Evolutionary conservation across 1,140 invertebrate species (phyloP), one percentile per base, ranked within the genome.

Genomic region (Drosophila neocordata): DNA sequence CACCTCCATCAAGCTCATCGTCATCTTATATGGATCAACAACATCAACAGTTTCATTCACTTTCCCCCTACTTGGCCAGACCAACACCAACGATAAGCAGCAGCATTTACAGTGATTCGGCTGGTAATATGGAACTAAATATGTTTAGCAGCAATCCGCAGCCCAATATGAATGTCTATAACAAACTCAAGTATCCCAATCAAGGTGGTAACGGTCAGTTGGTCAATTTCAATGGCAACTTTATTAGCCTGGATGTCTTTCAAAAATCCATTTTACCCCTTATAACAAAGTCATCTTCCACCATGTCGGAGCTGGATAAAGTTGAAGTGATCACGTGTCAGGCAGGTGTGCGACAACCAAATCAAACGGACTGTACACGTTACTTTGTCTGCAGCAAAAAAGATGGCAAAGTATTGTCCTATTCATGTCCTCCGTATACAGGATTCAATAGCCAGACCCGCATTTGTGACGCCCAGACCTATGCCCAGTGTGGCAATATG

Each of bases 361-460:
- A 93, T 79, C 64, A 57, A 12, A 93, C 93, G 0, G 92, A 93
- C 57, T 93, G 93, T 51, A 91, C 81, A 0, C 93, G 89, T n/a
- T 93, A 93, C 65, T 93, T 93, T 61, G 92, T 91, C 0, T 93
- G 93, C 63, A 92, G 92, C 61, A 92, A 92, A 18, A 91, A 91
- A 71, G 90, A 84, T 34, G 91, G 92, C 18, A 83, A 87, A 48
- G 75, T 93, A 0, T 57, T 90, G 0, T 90, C 92, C 31, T 93
- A 93, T 67, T 89, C 90, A 2, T 93, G 93, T 74, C 93, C 93
- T 0, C 73, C 83, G 5, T 90, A 92, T 13, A 93, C 93, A 0
- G 93, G 91, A 0, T 93, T 93, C 58, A 93, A 93, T 66, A 63
- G 79, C 41, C 79, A 90, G 24, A 92, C 87, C 9, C 90, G 90